These are phyloP conservation scores for Eueides isabella DNA, from an alignment of 1,140 invertebrate genomes.

Conservation along the genomic window DNA sequence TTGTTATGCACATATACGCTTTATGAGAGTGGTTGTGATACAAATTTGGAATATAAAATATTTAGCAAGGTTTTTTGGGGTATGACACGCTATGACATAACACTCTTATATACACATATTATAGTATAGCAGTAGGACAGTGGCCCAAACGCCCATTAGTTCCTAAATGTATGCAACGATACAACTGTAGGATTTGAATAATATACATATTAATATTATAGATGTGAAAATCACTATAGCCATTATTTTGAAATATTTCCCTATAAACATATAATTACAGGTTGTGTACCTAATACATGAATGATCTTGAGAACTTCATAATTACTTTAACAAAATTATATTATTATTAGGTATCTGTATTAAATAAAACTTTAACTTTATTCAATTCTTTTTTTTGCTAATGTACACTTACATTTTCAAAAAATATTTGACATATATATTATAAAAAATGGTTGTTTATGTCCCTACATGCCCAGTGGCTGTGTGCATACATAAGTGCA, in stretches of 20 bases:
- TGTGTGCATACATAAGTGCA: slow-evolving; percentile 77
- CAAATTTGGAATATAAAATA: neutral
- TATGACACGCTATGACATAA: neutral
- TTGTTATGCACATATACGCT: neutral
- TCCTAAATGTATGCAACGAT: slow-evolving; percentile 18
- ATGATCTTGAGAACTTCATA: neutral
- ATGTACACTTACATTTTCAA: neutral
- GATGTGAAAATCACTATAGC: neutral
- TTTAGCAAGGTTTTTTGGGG: neutral
- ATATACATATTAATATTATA: slow-evolving; percentile 16
- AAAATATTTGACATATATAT: neutral
- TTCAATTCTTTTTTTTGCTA: neutral
- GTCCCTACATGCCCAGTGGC: slow-evolving; percentile 43
- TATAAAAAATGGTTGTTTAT: neutral
- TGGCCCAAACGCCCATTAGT: slow-evolving; percentile 44
- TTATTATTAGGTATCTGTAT: neutral
- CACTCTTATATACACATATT: neutral
- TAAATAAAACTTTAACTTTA: neutral
- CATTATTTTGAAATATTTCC: neutral
- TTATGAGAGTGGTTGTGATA: slow-evolving; percentile 6
- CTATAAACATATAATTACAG: neutral
- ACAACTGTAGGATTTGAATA: slow-evolving; percentile 33
- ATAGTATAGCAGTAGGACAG: slow-evolving; percentile 36
- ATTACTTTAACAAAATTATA: neutral
- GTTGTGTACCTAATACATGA: neutral